Evolutionary conservation across 2,888 invertebrate genomes (phyloP), one percentile per base, ranked within the genome.

Genomic region (Cerastis leucographa): DNA sequence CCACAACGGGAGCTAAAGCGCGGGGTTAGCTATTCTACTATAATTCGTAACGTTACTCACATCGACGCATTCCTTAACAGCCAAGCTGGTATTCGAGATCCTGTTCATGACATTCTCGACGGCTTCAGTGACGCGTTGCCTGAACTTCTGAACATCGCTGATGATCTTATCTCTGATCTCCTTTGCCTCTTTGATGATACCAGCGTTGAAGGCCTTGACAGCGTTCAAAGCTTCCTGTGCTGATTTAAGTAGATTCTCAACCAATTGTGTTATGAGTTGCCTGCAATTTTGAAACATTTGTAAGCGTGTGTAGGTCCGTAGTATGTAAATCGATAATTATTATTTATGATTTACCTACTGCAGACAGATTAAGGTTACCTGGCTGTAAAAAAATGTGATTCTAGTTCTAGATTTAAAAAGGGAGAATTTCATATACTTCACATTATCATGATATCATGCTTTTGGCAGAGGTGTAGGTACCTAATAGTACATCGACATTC

Each of bases 161-260:
- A 83, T 56, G 11, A 95, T 81, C 81, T 90, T 93, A 2, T 93
- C 90, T 44, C 85, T 81, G 42, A 92, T 87, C 3, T 85, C 68
- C 40, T 80, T 85, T 0, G 90, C 91, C 81, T 95, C 93, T 6
- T 92, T 89, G 25, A 90, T 83, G 3, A 96, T 84, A 0, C 92
- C 94, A 6, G 76, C 76, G n/a, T 91, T 89, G 76, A 96, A 96
- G 4, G 82, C 86, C 0, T 65, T 78, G 6, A 95, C 90, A 14
- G 94, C 91, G 46, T 91, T 88, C 5, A 89, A 70, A n/a, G 94
- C 94, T 17, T 95, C 93, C 8, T 90, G 80, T 22, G 93, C 94
- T 0, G 95, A 89, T 54, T 90, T 88, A 9, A 86, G 90, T 6
- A 96, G 88, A 46, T 93, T 92, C 4, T 83, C 87, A 25, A 93